A percentile compares a stretch with the other conserved stretches of the same genome.
Evolutionary conservation across 92 coral and sea anemone species (phyloP).

Genomic region (Epizoanthus illoricatus): DNA sequence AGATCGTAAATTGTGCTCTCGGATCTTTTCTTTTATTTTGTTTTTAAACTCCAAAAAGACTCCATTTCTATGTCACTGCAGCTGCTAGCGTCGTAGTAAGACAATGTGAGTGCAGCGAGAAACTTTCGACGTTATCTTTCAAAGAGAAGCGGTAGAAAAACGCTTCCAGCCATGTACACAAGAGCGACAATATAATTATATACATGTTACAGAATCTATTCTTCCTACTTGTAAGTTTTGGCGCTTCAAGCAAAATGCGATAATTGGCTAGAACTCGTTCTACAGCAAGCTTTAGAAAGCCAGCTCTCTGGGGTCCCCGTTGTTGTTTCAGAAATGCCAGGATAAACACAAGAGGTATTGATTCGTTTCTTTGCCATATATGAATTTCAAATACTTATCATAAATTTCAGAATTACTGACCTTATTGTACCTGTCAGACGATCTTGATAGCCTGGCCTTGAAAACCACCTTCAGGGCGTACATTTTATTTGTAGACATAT

Average conservation of each 20-base stretch:
- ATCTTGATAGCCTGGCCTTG: slow-evolving; percentile 80
- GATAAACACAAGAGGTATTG: background rate
- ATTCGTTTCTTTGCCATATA: background rate
- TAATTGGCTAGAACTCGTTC: background rate
- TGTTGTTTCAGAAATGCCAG: background rate
- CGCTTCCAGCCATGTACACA: too few species aligned
- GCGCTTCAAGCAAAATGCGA: background rate
- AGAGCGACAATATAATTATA: too few species aligned
- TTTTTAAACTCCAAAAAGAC: too few species aligned
- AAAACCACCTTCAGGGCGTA: slow-evolving; percentile 94
- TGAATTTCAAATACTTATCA: background rate
- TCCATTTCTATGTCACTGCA: too few species aligned
- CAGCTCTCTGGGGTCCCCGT: background rate
- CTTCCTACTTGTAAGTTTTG: background rate
- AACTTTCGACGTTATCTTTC: too few species aligned
- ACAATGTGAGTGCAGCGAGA: too few species aligned
- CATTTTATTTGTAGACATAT: slow-evolving; percentile 91
- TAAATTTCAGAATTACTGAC: slow-evolving; percentile 24
- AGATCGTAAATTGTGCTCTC: too few species aligned
- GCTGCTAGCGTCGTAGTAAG: too few species aligned
- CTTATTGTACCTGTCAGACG: slow-evolving; percentile 73
- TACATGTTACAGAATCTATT: too few species aligned
- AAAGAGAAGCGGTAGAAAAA: too few species aligned
- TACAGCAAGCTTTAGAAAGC: background rate
- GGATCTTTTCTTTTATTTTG: too few species aligned